Base-by-base conservation (phyloP, 2,888 invertebrate species). In the Morpho deidamia region DNA sequence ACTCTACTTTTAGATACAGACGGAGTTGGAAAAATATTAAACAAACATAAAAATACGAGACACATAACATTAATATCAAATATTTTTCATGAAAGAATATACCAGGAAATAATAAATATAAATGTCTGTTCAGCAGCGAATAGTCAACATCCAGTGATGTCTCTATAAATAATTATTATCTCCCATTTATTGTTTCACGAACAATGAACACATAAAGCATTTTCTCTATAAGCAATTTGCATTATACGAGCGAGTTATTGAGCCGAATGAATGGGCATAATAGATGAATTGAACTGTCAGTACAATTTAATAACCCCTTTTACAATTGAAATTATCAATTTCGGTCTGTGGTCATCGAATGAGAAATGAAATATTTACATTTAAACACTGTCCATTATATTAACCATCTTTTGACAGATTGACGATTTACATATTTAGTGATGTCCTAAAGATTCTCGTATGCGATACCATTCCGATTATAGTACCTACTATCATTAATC, bases 171-270 rank as follows among this genome's bases (percentile, higher is more conserved):
- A 66, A 70, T 69, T 65, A 68, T 61, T 67, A 66, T 65, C 62
- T 54, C 63, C 75, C 74, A 79, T 81, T 81, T 81, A 83, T 83
- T 76, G 75, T 81, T 75, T 70, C 75, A 76, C 76, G 68, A 72
- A 86, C 85, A 86, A 83, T 81, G 75, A 70, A 79, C 79, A 81
- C 75, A 77, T 83, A 83, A 84, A 85, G 79, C 83, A 78, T 76
- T 23, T 80, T 79, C 74, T 76, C 79, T 80, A 81, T 70, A 80
- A 83, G 83, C 83, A 68, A 77, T 83, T 81, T 79, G 74, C 78
- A 78, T 79, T 72, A 74, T 71, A 75, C 74, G 76, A 74, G 72
- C 65, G 70, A 72, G 68, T 70, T 71, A 69, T 71, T 65, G 47
- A 55, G 55, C 51, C 37, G 45, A 54, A 42, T 55, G 58, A 53